Base-by-base conservation (phyloP, 2,797 vertebrate genomes). In the Neosilurus hyrtlii region DNA sequence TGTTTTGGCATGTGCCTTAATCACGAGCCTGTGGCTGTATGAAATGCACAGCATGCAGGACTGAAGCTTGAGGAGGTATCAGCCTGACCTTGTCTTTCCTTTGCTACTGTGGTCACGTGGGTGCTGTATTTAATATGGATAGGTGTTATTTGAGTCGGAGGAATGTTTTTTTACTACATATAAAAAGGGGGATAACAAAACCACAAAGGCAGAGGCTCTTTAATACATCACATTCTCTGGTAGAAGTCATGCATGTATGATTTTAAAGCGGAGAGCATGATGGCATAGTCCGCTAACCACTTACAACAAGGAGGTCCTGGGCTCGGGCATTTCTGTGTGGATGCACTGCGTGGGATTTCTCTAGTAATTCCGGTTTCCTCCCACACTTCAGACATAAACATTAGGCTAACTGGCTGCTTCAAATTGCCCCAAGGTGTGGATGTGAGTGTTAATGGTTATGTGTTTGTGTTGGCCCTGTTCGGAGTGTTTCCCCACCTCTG, bases 1-100 rank as follows among this genome's bases (percentile, higher is more conserved):
- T 82, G 80, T 82, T 82, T 74, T 82, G 80, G 43, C 70, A 43
- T 63, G 57, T 56, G 70, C 70, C 12, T 20, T 74, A 65, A 74
- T 74, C 71, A 65, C 24, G 15, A 52, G 57, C 37, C 11, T n/a
- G 82, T 30, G 67, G 62, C 35, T 30, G n/a, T 18, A 62, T 20
- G 82, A 63, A 49, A 49, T 56, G n/a, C 74, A 49, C 67, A 77
- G 76, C 76, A 51, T 66, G 49, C 77, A 54, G 49, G 62, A 30
- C 76, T 26, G 74, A 62, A 6, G 57, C 74, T 62, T 10, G 35
- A 77, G 37, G 35, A 43, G 22, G n/a, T 52, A 24, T 49, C 59
- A 49, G 14, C 2, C 75, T 77, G 57, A 78, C 76, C 76, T 78
- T 65, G 76, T 59, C 20, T 61, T 61, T 61, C 20, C 56, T 61